Conservation (phyloP, 2,113 vertebrate species). For the Aegithalos caudatus region DNA sequence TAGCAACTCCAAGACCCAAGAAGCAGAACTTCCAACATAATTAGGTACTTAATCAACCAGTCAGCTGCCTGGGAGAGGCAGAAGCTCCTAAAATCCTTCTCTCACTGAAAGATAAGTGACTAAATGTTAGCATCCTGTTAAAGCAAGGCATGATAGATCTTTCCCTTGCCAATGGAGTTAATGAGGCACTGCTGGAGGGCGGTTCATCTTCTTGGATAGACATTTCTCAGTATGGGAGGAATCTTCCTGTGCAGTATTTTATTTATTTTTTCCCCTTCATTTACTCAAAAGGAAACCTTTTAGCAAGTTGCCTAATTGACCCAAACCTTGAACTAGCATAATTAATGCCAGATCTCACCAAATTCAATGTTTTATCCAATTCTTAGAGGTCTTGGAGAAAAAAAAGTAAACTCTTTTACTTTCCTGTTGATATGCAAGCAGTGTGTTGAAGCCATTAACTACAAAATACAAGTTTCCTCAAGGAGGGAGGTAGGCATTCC, state of each 20-base stretch:
- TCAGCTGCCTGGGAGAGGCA: not conserved
- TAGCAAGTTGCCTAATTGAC: not conserved
- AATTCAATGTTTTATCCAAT: not conserved
- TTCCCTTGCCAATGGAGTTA: not conserved
- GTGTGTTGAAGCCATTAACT: not conserved
- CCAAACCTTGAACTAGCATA: not conserved
- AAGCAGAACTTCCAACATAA: not conserved
- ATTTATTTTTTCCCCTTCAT: not conserved
- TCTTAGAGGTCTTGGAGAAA: not conserved
- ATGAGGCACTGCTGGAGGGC: not conserved
- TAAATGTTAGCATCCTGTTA: not conserved
- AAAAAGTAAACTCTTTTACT: not conserved
- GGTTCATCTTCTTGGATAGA: not conserved
- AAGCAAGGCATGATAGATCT: not conserved
- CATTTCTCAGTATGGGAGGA: not conserved
- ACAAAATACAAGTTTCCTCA: not conserved
- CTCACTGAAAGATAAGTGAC: not conserved
- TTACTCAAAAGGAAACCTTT: not conserved
- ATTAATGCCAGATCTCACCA: not conserved
- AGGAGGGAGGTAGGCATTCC: rapidly evolving
- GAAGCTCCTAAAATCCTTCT: not conserved
- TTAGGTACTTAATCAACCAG: not conserved
- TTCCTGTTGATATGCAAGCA: not conserved
- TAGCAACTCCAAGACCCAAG: not conserved
- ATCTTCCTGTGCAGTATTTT: not conserved